Percentiles rank a stretch among this genome's conserved stretches.
Conservation (phyloP, 2,888 invertebrate species). For the Pterostichus madidus region DNA sequence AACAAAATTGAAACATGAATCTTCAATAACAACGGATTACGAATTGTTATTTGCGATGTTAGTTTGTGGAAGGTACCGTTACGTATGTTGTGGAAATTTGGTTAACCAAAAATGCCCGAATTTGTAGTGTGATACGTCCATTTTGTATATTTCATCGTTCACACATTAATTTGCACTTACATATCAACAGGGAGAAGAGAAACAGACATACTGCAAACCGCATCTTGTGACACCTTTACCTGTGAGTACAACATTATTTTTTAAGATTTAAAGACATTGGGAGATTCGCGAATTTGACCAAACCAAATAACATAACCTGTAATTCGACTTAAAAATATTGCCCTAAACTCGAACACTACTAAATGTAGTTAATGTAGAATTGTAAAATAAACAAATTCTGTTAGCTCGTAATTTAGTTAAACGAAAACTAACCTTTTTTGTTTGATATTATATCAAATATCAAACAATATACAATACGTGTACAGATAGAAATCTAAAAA, state of each 20-base stretch:
- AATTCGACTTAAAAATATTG: no score
- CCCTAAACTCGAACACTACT: no score
- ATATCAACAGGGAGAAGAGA: slow-evolving; percentile 5
- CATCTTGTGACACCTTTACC: slow-evolving; percentile 9
- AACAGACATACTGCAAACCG: slow-evolving; percentile 8
- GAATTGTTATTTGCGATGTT: background rate
- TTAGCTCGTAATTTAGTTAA: no score
- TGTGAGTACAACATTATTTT: slow-evolving; percentile 2
- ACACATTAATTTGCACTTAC: slow-evolving; percentile 12
- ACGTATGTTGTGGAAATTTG: no score
- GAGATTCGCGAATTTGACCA: background rate
- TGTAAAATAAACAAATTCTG: no score
- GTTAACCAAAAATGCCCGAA: background rate
- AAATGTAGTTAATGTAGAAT: no score
- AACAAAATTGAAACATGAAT: background rate
- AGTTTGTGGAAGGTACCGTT: background rate
- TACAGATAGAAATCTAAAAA: no score
- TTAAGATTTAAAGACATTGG: background rate
- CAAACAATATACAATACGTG: no score
- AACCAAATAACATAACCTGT: background rate
- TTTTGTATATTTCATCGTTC: background rate
- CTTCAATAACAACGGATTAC: no score
- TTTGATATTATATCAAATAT: no score
- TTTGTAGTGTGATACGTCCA: slow-evolving; percentile 21
- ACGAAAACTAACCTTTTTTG: no score